These are phyloP conservation scores for Molossus molossus DNA, from an alignment of 2,797 vertebrate genomes.

Conservation along the genomic window DNA sequence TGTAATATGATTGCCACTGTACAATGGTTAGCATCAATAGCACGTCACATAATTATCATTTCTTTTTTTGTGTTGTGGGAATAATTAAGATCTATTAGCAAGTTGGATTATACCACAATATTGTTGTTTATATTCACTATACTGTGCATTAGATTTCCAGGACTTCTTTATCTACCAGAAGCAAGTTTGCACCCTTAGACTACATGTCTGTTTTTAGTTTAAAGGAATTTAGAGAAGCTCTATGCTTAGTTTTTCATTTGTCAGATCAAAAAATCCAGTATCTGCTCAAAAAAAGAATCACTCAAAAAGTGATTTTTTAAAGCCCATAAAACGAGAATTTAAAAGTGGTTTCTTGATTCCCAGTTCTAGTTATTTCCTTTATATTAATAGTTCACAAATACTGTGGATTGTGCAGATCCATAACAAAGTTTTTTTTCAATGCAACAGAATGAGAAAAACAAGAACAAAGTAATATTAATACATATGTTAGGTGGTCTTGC, in stretches of 20 bases:
- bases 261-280: not conserved
- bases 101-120: not conserved
- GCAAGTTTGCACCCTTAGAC: not conserved
- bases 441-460: not conserved
- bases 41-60: not conserved
- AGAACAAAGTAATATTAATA: not conserved
- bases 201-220: not conserved
- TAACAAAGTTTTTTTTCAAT: not conserved
- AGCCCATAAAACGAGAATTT: not conserved
- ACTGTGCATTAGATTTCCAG: not conserved
- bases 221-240: not conserved
- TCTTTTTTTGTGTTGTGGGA: not conserved
- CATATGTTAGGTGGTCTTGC: not conserved
- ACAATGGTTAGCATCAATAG: not conserved
- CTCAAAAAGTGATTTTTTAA: not conserved
- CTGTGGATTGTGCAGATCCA: not conserved
- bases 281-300: not conserved
- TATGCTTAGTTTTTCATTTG: not conserved
- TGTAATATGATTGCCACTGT: not conserved
- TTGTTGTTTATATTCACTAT: not conserved
- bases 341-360: not conserved
- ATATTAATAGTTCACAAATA: not conserved
- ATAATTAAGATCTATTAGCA: not conserved
- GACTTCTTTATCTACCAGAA: not conserved
- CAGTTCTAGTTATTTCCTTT: slow-evolving; percentile 19